Conservation (phyloP, 1,140 invertebrate genomes). For the Phymastichus coffea region DNA sequence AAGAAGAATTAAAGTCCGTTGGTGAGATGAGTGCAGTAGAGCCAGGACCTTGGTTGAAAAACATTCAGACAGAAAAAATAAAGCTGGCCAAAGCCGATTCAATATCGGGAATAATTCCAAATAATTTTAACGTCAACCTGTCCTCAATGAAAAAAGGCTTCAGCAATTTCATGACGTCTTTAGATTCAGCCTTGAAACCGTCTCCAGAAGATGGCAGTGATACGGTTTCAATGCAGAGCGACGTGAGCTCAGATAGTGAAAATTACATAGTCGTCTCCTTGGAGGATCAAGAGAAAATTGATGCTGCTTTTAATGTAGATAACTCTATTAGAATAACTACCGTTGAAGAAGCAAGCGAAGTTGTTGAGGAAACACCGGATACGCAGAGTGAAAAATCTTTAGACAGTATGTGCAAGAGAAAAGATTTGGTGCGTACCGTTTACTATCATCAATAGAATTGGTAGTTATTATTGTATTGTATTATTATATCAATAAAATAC, state of each 20-base stretch:
- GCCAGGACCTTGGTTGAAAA: conserved; percentile 17
- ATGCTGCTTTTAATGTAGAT: conserved; percentile 58
- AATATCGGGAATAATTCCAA: conserved; percentile 42
- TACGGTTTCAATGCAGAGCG: conserved; percentile 68
- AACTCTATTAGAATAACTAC: conserved; percentile 53
- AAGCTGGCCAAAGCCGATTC: conserved; percentile 36
- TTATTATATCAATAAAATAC: too few species aligned
- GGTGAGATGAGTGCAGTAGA: neutral
- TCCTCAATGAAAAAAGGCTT: conserved; percentile 79
- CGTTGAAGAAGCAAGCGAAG: conserved; percentile 82
- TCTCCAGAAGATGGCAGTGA: conserved; percentile 70
- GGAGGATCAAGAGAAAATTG: conserved; percentile 63
- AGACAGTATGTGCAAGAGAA: conserved; percentile 74
- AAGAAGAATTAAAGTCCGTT: conserved; percentile 30
- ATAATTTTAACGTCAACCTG: conserved; percentile 61
- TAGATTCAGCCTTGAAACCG: conserved; percentile 74
- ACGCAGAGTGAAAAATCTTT: conserved; percentile 79
- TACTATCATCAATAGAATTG: too few species aligned
- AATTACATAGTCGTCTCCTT: conserved; percentile 70
- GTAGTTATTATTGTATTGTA: too few species aligned
- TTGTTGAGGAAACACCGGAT: conserved; percentile 73
- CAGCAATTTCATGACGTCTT: conserved; percentile 75
- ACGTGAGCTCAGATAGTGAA: conserved; percentile 79
- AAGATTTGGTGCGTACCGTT: conserved; percentile 66
- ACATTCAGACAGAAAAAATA: conserved; percentile 5